Base-by-base conservation (phyloP, 2,888 invertebrate genomes). In the Anoplius nigerrimus region DNA sequence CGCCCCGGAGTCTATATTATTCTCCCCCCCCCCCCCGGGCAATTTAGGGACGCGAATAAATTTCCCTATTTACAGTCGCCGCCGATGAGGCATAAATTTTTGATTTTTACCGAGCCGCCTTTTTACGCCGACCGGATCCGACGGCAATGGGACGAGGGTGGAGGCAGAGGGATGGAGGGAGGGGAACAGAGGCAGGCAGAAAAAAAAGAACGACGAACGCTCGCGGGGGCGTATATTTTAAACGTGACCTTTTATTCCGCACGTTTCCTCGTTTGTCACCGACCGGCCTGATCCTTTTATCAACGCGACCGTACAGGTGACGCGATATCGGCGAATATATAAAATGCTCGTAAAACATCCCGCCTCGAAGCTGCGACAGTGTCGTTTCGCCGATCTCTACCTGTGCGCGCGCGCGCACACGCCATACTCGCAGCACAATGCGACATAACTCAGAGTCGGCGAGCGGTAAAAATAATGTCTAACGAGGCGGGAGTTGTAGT, bases 21-120 rank as follows among this genome's bases (percentile, higher is more conserved):
- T 46, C 62, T 57, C 63, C 55, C 45, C 43, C 58, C 4, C 51
- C 15, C 18, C 21, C 11, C 15, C 18, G 11, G 68, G 69, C 68
- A 59, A 76, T 79, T 79, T 79, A 79, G 77, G 62, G 59, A 66
- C 67, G 76, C 65, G 70, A 72, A 79, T 79, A 79, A 79, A 79
- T 72, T 75, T 68, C 68, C 62, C 74, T 76, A 79, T 76, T 78
- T 79, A 76, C 76, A 72, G 69, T 69, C 65, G 64, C 48, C n/a
- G 52, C 58, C 66, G 67, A 72, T 61, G 34, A 64, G 63, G 21
- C 72, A 69, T 78, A 79, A 79, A 79, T 79, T 75, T 62, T 62
- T 21, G 21, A 21, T 61, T 45, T 69, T 69, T 66, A 54, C 43
- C 48, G 52, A 27, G 2, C 11, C 27, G 21, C n/a, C n/a, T n/a